phyloP scores from a whole-genome alignment of 2,797 vertebrate genomes.

The Helicolenus hilgendorfi region DNA sequence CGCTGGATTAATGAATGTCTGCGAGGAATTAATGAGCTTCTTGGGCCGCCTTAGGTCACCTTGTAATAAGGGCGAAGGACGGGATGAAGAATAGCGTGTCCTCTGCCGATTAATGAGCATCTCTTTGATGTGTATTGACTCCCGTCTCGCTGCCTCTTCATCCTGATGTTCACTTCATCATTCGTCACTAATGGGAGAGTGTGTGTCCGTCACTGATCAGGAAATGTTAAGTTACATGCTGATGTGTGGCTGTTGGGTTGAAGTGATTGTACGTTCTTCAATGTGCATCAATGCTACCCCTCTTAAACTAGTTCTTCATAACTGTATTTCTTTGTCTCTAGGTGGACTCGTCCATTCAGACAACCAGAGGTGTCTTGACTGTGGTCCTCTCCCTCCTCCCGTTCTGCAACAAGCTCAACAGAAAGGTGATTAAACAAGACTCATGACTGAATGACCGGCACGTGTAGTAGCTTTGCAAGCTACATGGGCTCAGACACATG shows the following conservation, averaged over 20 bases:
- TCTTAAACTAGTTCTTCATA: not conserved
- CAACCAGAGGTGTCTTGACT: slow-evolving; percentile 92
- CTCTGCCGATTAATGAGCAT: slow-evolving; percentile 54
- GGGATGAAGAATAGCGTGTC: slow-evolving; percentile 34
- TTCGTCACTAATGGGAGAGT: slow-evolving; percentile 28
- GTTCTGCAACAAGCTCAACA: slow-evolving; percentile 93
- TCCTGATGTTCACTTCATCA: slow-evolving; percentile 26
- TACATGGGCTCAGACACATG: not conserved
- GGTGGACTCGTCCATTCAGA: slow-evolving; percentile 96
- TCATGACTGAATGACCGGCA: not conserved
- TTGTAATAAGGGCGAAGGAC: slow-evolving; percentile 63
- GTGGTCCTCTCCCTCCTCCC: slow-evolving; percentile 92
- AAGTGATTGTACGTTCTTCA: not conserved
- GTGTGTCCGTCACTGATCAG: slow-evolving; percentile 26
- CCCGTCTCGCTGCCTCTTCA: slow-evolving; percentile 3
- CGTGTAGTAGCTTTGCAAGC: not conserved
- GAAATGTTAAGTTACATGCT: slow-evolving; percentile 3
- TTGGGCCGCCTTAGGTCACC: slow-evolving; percentile 53
- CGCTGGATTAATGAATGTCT: slow-evolving; percentile 56
- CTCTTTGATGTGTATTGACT: slow-evolving; percentile 58
- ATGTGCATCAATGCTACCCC: not conserved
- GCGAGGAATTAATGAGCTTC: slow-evolving; percentile 64
- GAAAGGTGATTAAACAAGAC: slow-evolving; percentile 87
- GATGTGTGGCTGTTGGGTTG: not conserved
- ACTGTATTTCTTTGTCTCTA: slow-evolving; percentile 67